Evolutionary conservation across 2,888 invertebrate genomes (phyloP), one percentile per base, ranked within the genome.

Genomic region (Dasypolia templi): DNA sequence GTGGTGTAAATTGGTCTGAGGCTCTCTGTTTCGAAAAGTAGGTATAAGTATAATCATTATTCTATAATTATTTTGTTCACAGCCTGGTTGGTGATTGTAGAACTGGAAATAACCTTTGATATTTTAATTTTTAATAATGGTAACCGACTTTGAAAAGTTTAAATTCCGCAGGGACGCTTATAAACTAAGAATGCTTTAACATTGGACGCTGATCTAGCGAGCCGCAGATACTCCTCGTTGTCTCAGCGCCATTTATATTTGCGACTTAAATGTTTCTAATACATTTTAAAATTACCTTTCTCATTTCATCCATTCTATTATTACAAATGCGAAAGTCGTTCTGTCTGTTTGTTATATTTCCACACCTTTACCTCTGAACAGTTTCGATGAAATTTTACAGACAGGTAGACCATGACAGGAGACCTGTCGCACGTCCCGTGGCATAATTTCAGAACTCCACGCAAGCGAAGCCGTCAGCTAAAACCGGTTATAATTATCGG

Each of bases 221-320:
- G 14, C 32, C 7, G 11, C 5, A 5, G 35, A 17, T 19, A 17
- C 11, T 6, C n/a, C 2, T 17, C 35, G 19, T 46, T 53, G 35
- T 35, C 44, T 61, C 17, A 35, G 0, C 22, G 6, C 29, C 44
- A 22, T 63, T 76, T 44, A 29, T 14, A 59, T 22, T 19, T 26
- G 12, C 29, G 19, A 53, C 26, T 19, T 32, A 53, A 76, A 53
- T 65, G 14, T 73, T 35, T 64, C 17, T 26, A 26, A 39, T 17
- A 3, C 3, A 3, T 26, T 26, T 62, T 26, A 12, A 26, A 6
- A 11, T 61, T 19, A n/a, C 17, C 4, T n/a, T 42, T 63, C 0
- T 64, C 7, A 19, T 3, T 19, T 26, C 9, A 29, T 55, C 3
- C 55, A 55, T 26, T 59, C 9, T 17, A 12, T 19, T 42, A 19